phyloP scores from a whole-genome alignment of 2,888 invertebrate species.

The Ormyrus labotus region DNA sequence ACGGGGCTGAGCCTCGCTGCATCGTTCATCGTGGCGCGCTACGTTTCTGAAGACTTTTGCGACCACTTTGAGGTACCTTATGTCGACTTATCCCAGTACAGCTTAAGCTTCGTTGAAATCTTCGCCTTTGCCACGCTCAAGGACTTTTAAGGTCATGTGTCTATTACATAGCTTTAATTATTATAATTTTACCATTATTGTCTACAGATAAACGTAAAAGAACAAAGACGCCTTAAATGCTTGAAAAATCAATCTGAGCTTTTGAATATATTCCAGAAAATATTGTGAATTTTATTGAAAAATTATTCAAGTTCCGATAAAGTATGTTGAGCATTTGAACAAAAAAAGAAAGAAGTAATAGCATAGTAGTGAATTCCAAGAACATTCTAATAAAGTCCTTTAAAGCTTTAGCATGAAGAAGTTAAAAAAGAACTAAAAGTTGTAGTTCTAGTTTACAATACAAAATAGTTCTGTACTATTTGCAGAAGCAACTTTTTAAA shows the following conservation, averaged over 20 bases:
- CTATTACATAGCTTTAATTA: neutral
- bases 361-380: too few species aligned
- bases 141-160: conserved; percentile 59
- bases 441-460: too few species aligned
- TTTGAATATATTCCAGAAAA: neutral
- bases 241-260: conserved; percentile 48
- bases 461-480: too few species aligned
- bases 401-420: too few species aligned
- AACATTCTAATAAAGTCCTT: too few species aligned
- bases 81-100: conserved; percentile 70
- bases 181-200: neutral
- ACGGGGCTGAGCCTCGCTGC: conserved; percentile 68
- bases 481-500: too few species aligned
- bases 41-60: conserved; percentile 70
- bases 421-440: too few species aligned
- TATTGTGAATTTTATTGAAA: conserved; percentile 5
- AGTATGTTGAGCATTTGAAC: neutral
- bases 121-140: conserved; percentile 68
- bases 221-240: conserved; percentile 46
- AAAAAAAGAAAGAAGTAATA: neutral
- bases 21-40: conserved; percentile 68
- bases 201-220: neutral
- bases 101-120: conserved; percentile 69
- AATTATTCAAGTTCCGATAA: neutral
- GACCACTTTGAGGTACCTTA: conserved; percentile 72